A percentile compares a stretch with the other conserved stretches of the same genome.
These are phyloP conservation scores for Oceanodroma tethys DNA, from an alignment of 2,113 vertebrate genomes.

Conservation along the genomic window DNA sequence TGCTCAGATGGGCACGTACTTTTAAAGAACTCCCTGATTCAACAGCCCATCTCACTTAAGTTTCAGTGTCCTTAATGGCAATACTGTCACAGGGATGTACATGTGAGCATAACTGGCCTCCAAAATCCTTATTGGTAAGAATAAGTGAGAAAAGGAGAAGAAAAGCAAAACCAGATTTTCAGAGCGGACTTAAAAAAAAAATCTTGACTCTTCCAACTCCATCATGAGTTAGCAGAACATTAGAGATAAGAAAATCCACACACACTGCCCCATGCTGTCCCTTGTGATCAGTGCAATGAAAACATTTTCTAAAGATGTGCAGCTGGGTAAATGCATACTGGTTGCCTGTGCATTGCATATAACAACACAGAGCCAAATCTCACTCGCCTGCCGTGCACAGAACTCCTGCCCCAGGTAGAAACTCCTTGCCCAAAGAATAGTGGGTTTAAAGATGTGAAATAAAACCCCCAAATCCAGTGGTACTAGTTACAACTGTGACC, in stretches of 20 bases:
- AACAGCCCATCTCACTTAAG: neutral
- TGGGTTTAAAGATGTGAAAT: neutral
- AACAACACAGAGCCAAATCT: neutral
- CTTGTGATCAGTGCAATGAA: neutral
- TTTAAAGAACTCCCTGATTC: neutral
- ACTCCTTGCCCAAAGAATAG: neutral
- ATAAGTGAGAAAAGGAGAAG: neutral
- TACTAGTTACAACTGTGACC: neutral
- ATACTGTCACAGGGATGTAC: neutral
- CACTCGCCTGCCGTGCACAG: fast-evolving
- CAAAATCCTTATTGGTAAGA: neutral
- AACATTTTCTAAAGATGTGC: neutral
- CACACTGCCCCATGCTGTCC: neutral
- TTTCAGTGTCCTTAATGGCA: neutral
- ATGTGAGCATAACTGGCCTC: neutral
- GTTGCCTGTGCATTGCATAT: neutral
- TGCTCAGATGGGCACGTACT: neutral
- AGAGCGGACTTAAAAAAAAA: neutral
- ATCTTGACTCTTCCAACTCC: neutral
- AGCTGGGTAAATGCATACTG: neutral
- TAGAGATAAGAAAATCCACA: neutral
- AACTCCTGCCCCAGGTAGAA: neutral
- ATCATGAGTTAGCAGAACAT: neutral
- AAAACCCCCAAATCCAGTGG: neutral
- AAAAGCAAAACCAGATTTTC: neutral